Percentiles rank a stretch among this genome's conserved stretches.
Conservation (phyloP, 2,113 vertebrate genomes). For the Pseudopipra pipra region DNA sequence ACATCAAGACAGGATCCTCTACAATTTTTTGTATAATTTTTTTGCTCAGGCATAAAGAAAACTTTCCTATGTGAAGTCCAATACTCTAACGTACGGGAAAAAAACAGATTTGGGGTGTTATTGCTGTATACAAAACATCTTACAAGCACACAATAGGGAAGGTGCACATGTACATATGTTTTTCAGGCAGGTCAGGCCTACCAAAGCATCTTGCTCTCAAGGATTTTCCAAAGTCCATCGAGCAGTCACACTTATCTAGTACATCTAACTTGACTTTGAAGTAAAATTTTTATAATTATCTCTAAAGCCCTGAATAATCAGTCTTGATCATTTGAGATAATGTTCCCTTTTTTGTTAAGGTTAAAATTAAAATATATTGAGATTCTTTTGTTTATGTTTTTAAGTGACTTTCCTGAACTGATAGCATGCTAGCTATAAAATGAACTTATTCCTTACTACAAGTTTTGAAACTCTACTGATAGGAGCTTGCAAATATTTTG, state of each 20-base stretch:
- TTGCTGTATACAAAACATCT: background rate
- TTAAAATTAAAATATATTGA: background rate
- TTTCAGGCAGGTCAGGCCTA: background rate
- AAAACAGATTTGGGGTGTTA: background rate
- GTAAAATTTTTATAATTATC: background rate
- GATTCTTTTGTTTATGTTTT: background rate
- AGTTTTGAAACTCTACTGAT: background rate
- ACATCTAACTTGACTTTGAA: background rate
- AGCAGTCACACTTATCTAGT: background rate
- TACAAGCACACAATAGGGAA: rapidly evolving
- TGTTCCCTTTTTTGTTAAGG: background rate
- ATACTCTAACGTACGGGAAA: background rate
- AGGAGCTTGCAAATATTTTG: background rate
- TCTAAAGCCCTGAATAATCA: background rate
- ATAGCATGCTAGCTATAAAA: background rate
- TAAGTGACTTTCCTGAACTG: background rate
- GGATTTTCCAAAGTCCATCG: background rate
- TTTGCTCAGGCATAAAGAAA: background rate
- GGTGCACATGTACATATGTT: background rate
- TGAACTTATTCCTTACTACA: background rate
- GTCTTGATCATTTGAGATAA: background rate
- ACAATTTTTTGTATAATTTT: background rate
- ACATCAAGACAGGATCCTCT: background rate
- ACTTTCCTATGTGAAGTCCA: background rate
- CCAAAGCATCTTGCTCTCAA: background rate